Conservation (phyloP, 2,888 invertebrate genomes). For the Phortica magna region DNA sequence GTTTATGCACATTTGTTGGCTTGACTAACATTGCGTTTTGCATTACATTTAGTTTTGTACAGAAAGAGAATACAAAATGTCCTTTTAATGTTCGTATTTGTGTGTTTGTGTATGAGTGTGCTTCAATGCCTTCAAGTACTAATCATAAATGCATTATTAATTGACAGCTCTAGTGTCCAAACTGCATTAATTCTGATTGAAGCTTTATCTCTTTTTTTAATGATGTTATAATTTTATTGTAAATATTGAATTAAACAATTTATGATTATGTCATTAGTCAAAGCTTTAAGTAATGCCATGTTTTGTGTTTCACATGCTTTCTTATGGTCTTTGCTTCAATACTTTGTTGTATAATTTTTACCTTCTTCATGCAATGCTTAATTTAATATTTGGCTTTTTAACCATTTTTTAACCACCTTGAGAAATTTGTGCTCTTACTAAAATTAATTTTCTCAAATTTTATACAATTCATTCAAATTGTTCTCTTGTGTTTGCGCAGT, state of each 20-base stretch:
- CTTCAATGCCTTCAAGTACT: constrained; percentile 27
- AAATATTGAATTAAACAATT: no score
- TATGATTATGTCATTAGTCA: no score
- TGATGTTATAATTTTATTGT: background rate
- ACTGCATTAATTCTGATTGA: constrained; percentile 31
- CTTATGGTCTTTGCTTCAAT: no score
- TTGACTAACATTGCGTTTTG: constrained; percentile 16
- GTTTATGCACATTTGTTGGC: background rate
- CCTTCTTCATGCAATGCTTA: no score
- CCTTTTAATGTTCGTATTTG: constrained; percentile 36
- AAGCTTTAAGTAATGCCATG: no score
- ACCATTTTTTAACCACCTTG: no score
- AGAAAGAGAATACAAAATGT: constrained; percentile 53
- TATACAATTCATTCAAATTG: no score
- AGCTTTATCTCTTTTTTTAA: constrained; percentile 32
- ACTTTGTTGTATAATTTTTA: no score
- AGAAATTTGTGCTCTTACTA: no score
- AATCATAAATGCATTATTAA: constrained; percentile 27
- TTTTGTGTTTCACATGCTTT: no score
- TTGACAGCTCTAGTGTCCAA: constrained; percentile 24
- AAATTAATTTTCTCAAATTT: no score
- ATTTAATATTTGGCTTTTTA: no score
- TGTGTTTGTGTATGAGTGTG: constrained; percentile 27
- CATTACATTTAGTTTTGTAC: constrained; percentile 45
- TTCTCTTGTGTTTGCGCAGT: background rate